Percentiles rank a stretch among this genome's conserved stretches.
Evolutionary conservation across 2,113 vertebrate species (phyloP).

Genomic region (Stictonetta naevosa): DNA sequence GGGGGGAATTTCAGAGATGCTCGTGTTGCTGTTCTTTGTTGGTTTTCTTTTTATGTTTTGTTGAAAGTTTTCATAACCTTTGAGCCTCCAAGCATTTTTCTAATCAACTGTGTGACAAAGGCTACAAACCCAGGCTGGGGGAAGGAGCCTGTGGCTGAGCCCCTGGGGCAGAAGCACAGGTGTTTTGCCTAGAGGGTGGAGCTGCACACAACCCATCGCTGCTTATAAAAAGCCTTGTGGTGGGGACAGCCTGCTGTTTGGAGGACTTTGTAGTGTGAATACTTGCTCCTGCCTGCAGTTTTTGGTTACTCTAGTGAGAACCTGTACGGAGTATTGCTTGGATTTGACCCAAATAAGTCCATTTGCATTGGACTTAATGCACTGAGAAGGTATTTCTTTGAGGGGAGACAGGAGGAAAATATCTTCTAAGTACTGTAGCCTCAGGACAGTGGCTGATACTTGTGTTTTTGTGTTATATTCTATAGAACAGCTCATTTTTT

Average conservation of each 20-base stretch:
- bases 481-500: not conserved
- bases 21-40: not conserved
- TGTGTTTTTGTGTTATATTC: not conserved
- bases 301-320: not conserved
- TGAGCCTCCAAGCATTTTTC: not conserved
- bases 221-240: not conserved
- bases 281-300: not conserved
- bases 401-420: not conserved
- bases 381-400: not conserved
- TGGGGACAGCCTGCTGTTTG: accelerated
- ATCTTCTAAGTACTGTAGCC: not conserved
- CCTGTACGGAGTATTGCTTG: accelerated
- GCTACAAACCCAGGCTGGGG: not conserved
- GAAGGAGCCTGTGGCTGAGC: not conserved
- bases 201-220: not conserved
- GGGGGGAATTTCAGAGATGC: not conserved
- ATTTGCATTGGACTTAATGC: not conserved
- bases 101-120: not conserved
- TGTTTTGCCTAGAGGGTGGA: not conserved
- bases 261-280: accelerated
- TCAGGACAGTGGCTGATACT: not conserved
- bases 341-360: not conserved
- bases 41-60: not conserved
- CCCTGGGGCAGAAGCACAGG: not conserved
- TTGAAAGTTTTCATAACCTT: not conserved